Evolutionary conservation across 35 echinoderm and acorn worm species (phyloP), one percentile per base, ranked within the genome.

Genomic region (Diadema setosum): DNA sequence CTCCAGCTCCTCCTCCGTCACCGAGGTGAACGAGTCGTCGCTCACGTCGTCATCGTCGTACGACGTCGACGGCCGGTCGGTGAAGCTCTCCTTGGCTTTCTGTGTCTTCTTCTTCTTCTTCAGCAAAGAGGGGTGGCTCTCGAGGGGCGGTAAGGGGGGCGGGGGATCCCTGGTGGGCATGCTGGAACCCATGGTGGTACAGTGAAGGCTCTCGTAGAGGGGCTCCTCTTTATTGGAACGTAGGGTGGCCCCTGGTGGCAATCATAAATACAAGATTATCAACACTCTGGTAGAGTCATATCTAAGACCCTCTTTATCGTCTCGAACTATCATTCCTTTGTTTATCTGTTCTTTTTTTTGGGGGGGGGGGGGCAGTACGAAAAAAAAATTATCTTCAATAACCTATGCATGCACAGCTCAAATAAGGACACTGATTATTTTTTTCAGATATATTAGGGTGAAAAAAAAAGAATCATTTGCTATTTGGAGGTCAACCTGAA

Each of bases 1-100:
- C 37, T 78, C 73, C 36, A 78, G 40, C 73, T 78, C 73, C 39
- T 78, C 73, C 35, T 78, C 73, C 16, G 73, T 78, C 73, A 78
- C 73, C 37, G 73, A 78, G 73, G 73, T 78, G 25, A 78, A 78
- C 15, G 73, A 78, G 9, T 67, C 63, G 5, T 67, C 63, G n/a
- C n/a, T n/a, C n/a, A n/a, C n/a, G 30, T 78, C 73, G 24, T 39
- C 26, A 27, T 75, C 73, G 25, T 78, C 73, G 40, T 42, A 78
- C 2, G 73, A 78, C 25, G 73, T 78, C n/a, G 73, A 78, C 9
- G 73, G 73, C 44, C 7, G 39, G 40, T 41, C 20, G 33, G 37
- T 33, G 30, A 33, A 26, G 16, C 4, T 29, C 20, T n/a, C n/a
- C n/a, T n/a, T n/a, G n/a, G n/a, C n/a, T n/a, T 67, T 32, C 29